Conservation (phyloP, 2,797 vertebrate species). For the Sebastes dallii region DNA sequence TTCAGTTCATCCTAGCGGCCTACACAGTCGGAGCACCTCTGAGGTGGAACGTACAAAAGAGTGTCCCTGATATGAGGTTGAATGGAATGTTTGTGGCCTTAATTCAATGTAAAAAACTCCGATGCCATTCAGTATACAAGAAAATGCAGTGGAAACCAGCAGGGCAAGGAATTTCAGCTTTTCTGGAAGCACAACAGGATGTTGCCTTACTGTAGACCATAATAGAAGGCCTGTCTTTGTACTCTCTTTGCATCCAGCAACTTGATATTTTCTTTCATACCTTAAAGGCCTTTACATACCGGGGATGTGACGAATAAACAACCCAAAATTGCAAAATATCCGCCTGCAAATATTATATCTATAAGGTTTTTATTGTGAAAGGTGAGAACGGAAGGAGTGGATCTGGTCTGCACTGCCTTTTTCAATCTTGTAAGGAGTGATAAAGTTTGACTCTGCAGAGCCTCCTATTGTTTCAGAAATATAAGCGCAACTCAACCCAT, state of each 20-base stretch:
- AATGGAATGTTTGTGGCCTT: background rate
- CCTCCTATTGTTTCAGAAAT: too few species aligned
- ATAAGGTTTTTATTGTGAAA: too few species aligned
- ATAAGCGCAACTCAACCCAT: too few species aligned
- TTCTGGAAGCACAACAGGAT: background rate
- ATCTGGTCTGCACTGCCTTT: too few species aligned
- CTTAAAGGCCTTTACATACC: too few species aligned
- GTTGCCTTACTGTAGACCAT: background rate
- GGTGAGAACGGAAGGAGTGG: too few species aligned
- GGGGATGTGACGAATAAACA: too few species aligned
- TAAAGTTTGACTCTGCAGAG: too few species aligned
- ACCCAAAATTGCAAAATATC: accelerated
- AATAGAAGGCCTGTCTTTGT: background rate
- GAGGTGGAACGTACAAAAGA: background rate
- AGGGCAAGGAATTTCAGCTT: background rate
- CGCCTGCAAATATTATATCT: too few species aligned
- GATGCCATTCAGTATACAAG: background rate
- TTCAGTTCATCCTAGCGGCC: background rate
- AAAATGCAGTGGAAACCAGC: background rate
- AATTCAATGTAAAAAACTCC: background rate
- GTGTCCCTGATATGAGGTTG: background rate
- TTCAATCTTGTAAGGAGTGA: too few species aligned
- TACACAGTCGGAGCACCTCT: background rate
- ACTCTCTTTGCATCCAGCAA: too few species aligned
- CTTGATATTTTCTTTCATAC: too few species aligned